These are phyloP conservation scores for Eurytoma californica DNA, from an alignment of 2,888 invertebrate species.

Conservation along the genomic window DNA sequence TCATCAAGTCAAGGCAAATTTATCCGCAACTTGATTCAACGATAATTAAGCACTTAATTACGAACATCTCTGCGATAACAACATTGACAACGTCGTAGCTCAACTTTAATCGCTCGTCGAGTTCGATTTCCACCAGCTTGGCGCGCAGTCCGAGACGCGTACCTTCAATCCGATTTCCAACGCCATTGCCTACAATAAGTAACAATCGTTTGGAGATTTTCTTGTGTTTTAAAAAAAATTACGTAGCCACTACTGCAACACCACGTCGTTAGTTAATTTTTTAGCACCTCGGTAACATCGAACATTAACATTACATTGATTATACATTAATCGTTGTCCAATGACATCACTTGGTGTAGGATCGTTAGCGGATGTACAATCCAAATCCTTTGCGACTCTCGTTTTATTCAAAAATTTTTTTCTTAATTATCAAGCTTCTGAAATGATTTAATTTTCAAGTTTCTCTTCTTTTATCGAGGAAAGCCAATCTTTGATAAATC, in stretches of 20 bases:
- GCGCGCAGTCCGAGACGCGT: constrained; percentile 20
- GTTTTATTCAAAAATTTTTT: constrained; percentile 27
- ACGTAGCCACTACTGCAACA: constrained; percentile 31
- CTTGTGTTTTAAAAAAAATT: constrained; percentile 29
- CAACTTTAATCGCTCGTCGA: constrained; percentile 12
- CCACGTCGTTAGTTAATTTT: constrained; percentile 38
- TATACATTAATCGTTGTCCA: constrained; percentile 57
- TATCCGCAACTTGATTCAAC: constrained; percentile 22
- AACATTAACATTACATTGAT: constrained; percentile 56
- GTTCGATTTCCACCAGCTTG: constrained; percentile 12
- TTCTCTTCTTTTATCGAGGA: constrained; percentile 27
- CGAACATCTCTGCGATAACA: constrained; percentile 31
- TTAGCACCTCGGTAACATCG: constrained; percentile 57
- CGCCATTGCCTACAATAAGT: constrained; percentile 11
- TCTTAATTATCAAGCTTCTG: constrained; percentile 30
- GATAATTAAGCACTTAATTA: constrained; percentile 30
- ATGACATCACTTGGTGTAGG: constrained; percentile 48
- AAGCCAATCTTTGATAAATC: constrained; percentile 37
- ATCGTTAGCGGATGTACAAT: constrained; percentile 43
- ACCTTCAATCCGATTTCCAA: constrained; percentile 34
- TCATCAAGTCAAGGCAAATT: constrained; percentile 20
- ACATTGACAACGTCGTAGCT: constrained; percentile 34
- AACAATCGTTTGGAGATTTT: constrained; percentile 17
- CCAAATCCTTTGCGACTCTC: constrained; percentile 32
- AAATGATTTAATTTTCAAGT: constrained; percentile 5